Base-by-base conservation (phyloP, 2,113 vertebrate species). In the Chamaetylas fuelleborni region DNA sequence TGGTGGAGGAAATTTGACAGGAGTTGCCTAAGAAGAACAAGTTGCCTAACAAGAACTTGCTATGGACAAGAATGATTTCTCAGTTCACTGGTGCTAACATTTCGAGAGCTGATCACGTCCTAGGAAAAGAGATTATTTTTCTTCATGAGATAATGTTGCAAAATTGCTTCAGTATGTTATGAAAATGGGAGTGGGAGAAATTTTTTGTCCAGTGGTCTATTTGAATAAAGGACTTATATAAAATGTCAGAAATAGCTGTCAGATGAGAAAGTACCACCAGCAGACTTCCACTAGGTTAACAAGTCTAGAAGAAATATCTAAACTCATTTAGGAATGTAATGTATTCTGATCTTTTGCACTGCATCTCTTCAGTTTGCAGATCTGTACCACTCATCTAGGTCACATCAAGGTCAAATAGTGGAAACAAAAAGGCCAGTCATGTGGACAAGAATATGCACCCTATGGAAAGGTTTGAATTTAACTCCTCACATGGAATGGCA, bases 381-480 rank as follows among this genome's bases (percentile, higher is more conserved):
- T 80, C 66, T 2, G 2, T 65, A 76, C 50, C 42, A 45, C 34
- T 69, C 58, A 51, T 20, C 38, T 66, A 61, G 62, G 84, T 87
- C 78, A 90, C 10, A 8, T 23, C 7, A 33, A 80, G 62, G 70
- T 81, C 91, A 92, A 82, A 87, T 5, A 8, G 28, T 6, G 6
- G 66, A 85, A 91, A 72, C 54, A 91, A 91, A 87, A 89, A 69
- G 38, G 14, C 45, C 53, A 72, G 61, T 74, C 70, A 88, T 17
- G 16, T 57, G 45, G 74, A 88, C 20, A 80, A 86, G 85, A 60
- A 88, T 6, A 14, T 14, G 42, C 26, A 67, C 43, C 51, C 78
- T 47, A 36, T 7, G 31, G 40, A 78, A 94, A 93, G 38, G 34
- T 65, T 33, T 65, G 72, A 85, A 85, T 73, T 69, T 53, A 89